phyloP scores from a whole-genome alignment of 2,797 vertebrate species.

The Xyrichtys novacula region DNA sequence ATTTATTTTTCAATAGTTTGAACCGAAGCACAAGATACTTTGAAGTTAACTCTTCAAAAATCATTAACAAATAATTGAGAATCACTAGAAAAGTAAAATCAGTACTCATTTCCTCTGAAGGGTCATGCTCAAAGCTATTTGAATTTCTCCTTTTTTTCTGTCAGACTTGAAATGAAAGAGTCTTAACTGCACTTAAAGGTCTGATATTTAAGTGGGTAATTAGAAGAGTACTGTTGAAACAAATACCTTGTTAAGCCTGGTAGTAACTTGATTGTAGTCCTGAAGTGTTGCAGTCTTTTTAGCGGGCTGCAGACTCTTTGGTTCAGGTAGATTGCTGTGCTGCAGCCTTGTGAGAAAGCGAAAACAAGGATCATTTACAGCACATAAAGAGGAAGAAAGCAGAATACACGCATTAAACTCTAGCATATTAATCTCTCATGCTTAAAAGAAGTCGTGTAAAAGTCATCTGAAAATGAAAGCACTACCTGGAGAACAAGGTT shows the following conservation, averaged over 20 bases:
- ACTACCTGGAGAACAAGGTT: constrained; percentile 79
- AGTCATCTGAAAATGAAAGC: background rate
- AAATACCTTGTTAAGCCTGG: constrained; percentile 49
- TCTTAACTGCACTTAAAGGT: no score
- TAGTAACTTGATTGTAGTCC: constrained; percentile 23
- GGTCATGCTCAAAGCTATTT: no score
- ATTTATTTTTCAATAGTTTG: constrained; percentile 10
- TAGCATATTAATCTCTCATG: background rate
- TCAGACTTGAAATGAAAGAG: no score
- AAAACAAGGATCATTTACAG: background rate
- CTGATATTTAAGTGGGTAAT: background rate
- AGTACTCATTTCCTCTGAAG: no score
- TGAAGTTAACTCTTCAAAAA: background rate
- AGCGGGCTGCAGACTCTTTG: constrained; percentile 38
- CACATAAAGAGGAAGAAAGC: background rate
- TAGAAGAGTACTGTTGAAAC: background rate
- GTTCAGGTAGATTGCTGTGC: constrained; percentile 49
- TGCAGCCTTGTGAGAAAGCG: constrained; percentile 58
- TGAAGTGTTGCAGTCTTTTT: constrained; percentile 33
- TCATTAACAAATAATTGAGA: background rate
- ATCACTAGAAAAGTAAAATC: constrained; percentile 20
- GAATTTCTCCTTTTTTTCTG: no score
- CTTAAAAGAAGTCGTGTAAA: background rate
- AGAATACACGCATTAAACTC: background rate
- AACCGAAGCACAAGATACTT: constrained; percentile 4